These are phyloP conservation scores for Pterobdella sp. DNA, from an alignment of 2,888 invertebrate genomes.

Conservation along the genomic window DNA sequence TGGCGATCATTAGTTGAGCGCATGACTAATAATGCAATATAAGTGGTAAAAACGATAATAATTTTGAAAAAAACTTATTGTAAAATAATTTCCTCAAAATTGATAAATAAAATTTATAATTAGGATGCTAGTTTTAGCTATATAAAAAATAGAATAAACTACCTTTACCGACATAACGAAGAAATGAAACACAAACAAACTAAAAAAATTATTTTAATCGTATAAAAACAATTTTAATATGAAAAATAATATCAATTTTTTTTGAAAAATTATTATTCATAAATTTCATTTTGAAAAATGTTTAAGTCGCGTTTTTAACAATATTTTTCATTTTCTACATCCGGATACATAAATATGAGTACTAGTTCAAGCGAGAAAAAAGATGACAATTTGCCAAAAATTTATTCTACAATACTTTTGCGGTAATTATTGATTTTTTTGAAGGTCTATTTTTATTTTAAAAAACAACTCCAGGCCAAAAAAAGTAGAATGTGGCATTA, in stretches of 20 bases:
- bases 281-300: not conserved
- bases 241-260: not conserved
- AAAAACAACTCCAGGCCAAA: not conserved
- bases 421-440: not conserved
- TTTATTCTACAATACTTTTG: not conserved
- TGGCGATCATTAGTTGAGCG: no score
- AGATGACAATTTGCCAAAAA: not conserved
- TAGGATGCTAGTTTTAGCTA: not conserved
- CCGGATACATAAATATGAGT: no score
- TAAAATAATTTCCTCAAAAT: not conserved
- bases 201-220: not conserved
- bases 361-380: not conserved
- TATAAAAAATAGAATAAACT: not conserved
- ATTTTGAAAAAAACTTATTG: no score
- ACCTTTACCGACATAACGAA: constrained; percentile 13
- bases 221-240: not conserved
- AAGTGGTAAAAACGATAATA: no score
- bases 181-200: not conserved
- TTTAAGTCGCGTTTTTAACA: not conserved
- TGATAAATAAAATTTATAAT: not conserved
- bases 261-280: not conserved
- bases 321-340: no score
- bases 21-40: no score
- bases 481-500: not conserved
- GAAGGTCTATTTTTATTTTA: not conserved